Percentiles rank a stretch among this genome's conserved stretches.
These are phyloP conservation scores for Orchesella flavescens DNA, from an alignment of 2,888 invertebrate genomes.

Conservation along the genomic window DNA sequence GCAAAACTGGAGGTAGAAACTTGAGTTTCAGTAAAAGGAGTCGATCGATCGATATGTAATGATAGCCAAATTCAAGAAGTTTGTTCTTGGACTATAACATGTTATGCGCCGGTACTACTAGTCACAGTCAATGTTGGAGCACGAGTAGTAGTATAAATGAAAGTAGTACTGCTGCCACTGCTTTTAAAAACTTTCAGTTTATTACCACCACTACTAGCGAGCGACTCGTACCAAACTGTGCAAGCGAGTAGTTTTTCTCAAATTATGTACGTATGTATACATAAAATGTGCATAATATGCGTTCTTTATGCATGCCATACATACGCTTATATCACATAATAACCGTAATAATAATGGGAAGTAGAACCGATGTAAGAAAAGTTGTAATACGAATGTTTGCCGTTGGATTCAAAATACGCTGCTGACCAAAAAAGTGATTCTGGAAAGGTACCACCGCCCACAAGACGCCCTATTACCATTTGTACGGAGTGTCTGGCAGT, in stretches of 20 bases:
- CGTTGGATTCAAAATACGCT: no score
- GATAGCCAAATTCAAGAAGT: conserved; percentile 58
- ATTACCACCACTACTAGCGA: conserved; percentile 24
- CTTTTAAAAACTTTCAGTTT: conserved; percentile 38
- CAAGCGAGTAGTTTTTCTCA: background rate
- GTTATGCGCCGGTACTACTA: background rate
- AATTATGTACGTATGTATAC: background rate
- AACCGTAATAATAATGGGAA: background rate
- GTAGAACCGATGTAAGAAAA: no score
- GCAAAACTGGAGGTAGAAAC: conserved; percentile 11
- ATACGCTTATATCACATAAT: background rate
- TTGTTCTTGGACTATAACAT: conserved; percentile 18
- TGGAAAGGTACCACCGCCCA: no score
- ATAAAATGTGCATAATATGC: background rate
- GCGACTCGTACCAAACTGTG: background rate
- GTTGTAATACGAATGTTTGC: no score
- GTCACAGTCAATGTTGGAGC: conserved; percentile 1
- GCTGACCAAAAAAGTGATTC: no score
- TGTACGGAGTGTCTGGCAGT: no score
- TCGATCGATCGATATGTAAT: conserved; percentile 58
- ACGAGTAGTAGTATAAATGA: background rate
- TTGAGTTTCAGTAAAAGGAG: conserved; percentile 25
- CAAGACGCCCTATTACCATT: no score
- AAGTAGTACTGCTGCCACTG: background rate
- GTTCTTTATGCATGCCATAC: background rate